Evolutionary conservation across 2,113 vertebrate genomes (phyloP), one percentile per base, ranked within the genome.

Genomic region (Oenanthe oenanthe): DNA sequence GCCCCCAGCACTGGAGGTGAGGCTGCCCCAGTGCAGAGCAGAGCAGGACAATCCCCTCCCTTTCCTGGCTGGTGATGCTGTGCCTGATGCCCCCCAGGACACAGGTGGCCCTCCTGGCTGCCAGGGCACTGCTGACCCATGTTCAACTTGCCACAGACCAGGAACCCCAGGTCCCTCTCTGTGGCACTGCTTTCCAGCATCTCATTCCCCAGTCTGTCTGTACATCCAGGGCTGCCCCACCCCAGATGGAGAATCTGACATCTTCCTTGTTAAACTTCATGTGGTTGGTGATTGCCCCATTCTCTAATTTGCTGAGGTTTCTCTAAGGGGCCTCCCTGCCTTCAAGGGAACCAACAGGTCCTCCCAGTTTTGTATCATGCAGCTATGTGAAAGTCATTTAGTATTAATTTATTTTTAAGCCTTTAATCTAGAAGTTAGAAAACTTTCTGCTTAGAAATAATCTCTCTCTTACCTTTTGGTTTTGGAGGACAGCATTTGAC

Each of bases 401-500:
- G 8, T 32, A 43, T 58, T 91, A 38, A 31, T 29, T 89, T 71
- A 58, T 87, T 91, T 90, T 88, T 43, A 74, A 94, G 73, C 61
- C 53, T 81, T 91, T 47, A 70, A 68, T 21, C 16, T 31, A 26
- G 9, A 92, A 57, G 25, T 48, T 17, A 21, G 34, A 81, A 76
- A 81, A 3, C 8, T 8, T 67, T 40, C 28, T 72, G 19, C 26
- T 68, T 73, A 58, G 12, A 90, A 93, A 65, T 42, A 58, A 75
- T 17, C 8, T 58, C 26, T 73, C 34, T 84, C 86, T 97, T 96
- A 99, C 99, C 99, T 99, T 98, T 99, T 42, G 97, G 96, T 91
- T 97, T 98, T 78, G 99, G 99, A 25, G 99, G 99, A 91, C 99
- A 99, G 96, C 99, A 99, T 95, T 98, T 99, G 85, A 97, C 98